A percentile compares a stretch with the other conserved stretches of the same genome.
These are phyloP conservation scores for Hexactinellida sp. DNA, from an alignment of 37 sponge, comb jelly and placozoan genomes.

Conservation along the genomic window DNA sequence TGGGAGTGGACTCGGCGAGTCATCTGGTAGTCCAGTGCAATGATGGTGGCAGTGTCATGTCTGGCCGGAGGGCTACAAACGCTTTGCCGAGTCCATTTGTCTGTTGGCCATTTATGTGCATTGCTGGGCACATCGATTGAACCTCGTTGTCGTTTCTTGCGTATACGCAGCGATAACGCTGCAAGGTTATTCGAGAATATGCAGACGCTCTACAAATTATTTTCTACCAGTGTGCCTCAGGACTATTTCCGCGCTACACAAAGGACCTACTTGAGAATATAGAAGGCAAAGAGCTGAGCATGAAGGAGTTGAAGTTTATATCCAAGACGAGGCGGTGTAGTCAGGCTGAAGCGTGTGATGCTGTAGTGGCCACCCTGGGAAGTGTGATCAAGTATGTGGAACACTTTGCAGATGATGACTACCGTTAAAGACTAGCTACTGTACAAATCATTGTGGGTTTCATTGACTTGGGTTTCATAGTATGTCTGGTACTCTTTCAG, in stretches of 20 bases:
- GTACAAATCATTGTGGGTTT: too few relatives aligned
- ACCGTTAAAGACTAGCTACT: not conserved
- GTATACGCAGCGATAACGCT: not conserved
- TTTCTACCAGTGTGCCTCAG: too few relatives aligned
- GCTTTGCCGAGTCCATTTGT: not conserved
- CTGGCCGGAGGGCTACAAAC: not conserved
- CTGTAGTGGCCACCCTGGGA: not conserved
- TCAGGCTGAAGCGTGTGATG: too few relatives aligned
- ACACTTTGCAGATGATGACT: not conserved
- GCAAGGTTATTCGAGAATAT: not conserved
- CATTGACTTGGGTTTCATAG: not conserved
- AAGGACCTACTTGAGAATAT: not conserved
- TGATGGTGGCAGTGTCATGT: not conserved
- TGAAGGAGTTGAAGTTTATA: not conserved
- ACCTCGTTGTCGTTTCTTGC: too few relatives aligned
- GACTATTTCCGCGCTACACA: too few relatives aligned
- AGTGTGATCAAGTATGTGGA: not conserved
- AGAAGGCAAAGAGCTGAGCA: not conserved
- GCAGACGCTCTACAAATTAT: not conserved
- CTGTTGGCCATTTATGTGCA: not conserved
- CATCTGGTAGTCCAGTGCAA: not conserved
- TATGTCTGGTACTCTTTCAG: not conserved
- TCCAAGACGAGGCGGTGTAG: too few relatives aligned
- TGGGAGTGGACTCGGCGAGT: not conserved
- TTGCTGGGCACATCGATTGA: too few relatives aligned